Conservation (phyloP, 2,113 vertebrate species). For the Naja naja region DNA sequence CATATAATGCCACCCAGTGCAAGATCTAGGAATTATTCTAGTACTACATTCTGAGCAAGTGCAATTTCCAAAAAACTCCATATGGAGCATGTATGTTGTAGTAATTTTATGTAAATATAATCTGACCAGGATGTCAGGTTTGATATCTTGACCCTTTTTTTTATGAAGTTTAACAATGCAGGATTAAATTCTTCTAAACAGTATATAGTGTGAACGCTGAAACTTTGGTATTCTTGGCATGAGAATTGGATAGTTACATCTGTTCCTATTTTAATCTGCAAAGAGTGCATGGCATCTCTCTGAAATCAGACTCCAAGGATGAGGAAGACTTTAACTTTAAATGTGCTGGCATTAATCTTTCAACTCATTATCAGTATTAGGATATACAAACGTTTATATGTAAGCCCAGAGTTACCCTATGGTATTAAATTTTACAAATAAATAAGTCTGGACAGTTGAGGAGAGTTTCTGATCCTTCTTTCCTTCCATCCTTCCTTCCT, state of each 20-base stretch:
- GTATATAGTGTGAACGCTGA: neutral
- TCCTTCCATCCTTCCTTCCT: neutral
- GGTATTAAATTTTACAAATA: neutral
- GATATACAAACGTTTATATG: neutral
- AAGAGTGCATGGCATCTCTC: neutral
- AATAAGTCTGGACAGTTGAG: neutral
- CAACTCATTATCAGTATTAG: neutral
- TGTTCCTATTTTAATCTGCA: neutral
- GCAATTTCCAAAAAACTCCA: neutral
- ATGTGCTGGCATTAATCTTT: neutral
- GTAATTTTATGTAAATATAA: neutral
- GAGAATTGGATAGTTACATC: neutral
- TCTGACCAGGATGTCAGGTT: neutral
- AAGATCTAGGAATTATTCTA: neutral
- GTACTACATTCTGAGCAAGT: neutral
- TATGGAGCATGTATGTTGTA: neutral
- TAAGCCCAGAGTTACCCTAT: neutral
- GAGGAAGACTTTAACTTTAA: neutral
- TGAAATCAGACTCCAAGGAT: neutral
- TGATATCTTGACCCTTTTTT: neutral
- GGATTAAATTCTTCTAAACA: neutral
- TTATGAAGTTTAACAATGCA: neutral
- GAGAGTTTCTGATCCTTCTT: neutral
- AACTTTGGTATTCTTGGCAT: neutral
- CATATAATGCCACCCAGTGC: neutral